These are phyloP conservation scores for Caenorhabditis sp. DNA, from an alignment of 2,888 invertebrate species.

Conservation along the genomic window DNA sequence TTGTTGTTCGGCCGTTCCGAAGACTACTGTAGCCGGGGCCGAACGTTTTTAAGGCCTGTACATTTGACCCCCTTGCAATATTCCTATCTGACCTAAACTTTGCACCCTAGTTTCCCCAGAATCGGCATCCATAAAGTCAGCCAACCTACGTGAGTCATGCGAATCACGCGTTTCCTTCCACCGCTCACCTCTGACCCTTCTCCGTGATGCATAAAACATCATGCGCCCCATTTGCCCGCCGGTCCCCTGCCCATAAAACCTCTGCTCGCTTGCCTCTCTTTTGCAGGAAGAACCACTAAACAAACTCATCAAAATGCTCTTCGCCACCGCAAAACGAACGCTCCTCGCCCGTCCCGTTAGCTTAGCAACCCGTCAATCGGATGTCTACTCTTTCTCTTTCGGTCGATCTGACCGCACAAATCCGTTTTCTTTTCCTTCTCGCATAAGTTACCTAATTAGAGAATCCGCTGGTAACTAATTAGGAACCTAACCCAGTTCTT, in stretches of 20 bases:
- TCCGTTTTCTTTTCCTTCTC: conserved; percentile 30
- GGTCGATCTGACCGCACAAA: not conserved
- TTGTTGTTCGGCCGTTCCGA: too few species aligned
- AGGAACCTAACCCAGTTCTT: conserved; percentile 48
- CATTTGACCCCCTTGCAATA: too few species aligned
- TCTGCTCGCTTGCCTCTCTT: conserved; percentile 7
- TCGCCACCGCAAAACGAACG: too few species aligned
- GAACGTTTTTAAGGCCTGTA: too few species aligned
- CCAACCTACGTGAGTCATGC: too few species aligned
- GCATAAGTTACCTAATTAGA: conserved; percentile 35
- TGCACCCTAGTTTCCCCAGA: too few species aligned
- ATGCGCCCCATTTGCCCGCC: conserved; percentile 22
- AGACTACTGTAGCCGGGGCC: too few species aligned
- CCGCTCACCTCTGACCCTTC: conserved; percentile 7
- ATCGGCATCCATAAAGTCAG: too few species aligned
- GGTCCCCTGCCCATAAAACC: conserved; percentile 26
- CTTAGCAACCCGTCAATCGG: conserved; percentile 43
- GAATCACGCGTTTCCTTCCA: not conserved
- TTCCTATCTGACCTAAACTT: too few species aligned
- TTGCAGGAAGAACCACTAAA: conserved; percentile 20
- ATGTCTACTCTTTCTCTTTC: conserved; percentile 2
- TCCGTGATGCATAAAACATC: conserved; percentile 12
- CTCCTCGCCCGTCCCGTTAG: conserved; percentile 13
- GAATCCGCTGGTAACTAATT: conserved; percentile 43
- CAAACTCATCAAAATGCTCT: conserved; percentile 36